Base-by-base conservation (phyloP, 2,797 vertebrate species). In the Momotus momota region DNA sequence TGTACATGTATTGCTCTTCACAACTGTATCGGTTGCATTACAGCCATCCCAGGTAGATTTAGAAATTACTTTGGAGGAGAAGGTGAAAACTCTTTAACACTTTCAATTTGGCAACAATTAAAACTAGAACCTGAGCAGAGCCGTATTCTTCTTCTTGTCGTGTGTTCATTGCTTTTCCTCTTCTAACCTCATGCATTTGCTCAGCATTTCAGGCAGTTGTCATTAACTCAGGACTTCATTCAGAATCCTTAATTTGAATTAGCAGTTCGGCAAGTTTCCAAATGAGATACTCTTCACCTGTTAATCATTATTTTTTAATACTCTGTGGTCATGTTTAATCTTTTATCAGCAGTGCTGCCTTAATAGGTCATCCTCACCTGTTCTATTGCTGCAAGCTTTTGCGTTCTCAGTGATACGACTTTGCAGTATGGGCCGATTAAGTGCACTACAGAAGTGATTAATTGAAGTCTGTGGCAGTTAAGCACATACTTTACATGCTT, bases 51-150 rank as follows among this genome's bases (percentile, higher is more conserved):
- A 82, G 66, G 57, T 83, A 86, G 77, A 69, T 88, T 94, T 82
- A 48, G 71, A 94, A 94, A 80, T 90, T 55, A 14, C 31, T 40
- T 90, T 91, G 81, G 86, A 90, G 41, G n/a, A 95, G 35, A 49
- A 88, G 52, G 72, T 96, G 73, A 88, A 82, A 87, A 90, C 79
- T 35, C 67, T 89, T 87, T 85, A 86, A 77, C 11, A 9, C 73
- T 93, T 93, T 74, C 9, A 2, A 7, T 83, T 69, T 69, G 57
- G 40, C 86, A 86, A 78, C 26, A 41, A n/a, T 65, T 90, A 64
- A 91, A 93, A 84, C 64, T 54, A 64, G 61, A 90, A 87, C 33
- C 27, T 93, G 69, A 46, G 62, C 60, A 55, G 48, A 79, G 46
- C 35, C 9, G 7, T 23, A 7, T 17, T 92, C 15, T 62, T 61